A percentile compares a stretch with the other conserved stretches of the same genome.
Conservation (phyloP, 2,113 vertebrate genomes). For the Solea solea region DNA sequence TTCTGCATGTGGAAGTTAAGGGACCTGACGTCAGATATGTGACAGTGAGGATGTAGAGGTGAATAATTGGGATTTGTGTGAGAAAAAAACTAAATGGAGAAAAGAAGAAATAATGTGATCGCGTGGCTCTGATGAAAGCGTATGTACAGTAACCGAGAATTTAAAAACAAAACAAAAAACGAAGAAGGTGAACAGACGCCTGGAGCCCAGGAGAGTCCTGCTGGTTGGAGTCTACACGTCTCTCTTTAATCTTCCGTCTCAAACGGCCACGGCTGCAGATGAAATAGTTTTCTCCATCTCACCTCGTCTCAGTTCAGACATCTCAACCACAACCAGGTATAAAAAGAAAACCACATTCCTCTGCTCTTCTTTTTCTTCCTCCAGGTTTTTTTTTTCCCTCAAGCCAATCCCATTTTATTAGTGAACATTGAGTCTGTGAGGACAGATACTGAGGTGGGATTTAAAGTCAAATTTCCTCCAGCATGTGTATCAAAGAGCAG, state of each 20-base stretch:
- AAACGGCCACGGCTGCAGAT: constrained; percentile 23
- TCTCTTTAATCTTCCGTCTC: constrained; percentile 23
- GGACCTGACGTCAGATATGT: constrained; percentile 16
- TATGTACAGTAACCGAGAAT: constrained; percentile 17
- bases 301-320: constrained; percentile 22
- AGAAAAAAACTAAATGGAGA: constrained; percentile 9
- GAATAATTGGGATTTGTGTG: constrained; percentile 30
- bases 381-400: constrained; percentile 4
- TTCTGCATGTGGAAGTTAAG: too few species aligned
- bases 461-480: constrained; percentile 59
- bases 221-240: constrained; percentile 27
- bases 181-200: constrained; percentile 47
- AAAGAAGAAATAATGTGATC: neutral
- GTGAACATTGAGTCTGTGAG: constrained; percentile 25
- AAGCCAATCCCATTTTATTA: constrained; percentile 23
- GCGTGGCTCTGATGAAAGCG: constrained; percentile 48
- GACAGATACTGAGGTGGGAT: constrained; percentile 37
- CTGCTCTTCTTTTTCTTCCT: constrained; percentile 25
- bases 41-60: constrained; percentile 20
- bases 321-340: constrained; percentile 14
- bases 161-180: constrained; percentile 11
- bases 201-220: constrained; percentile 44
- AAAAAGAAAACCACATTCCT: constrained; percentile 46
- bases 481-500: constrained; percentile 54
- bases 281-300: constrained; percentile 10